Percentiles rank a stretch among this genome's conserved stretches.
These are phyloP conservation scores for Cavia porcellus DNA, from an alignment of 2,113 vertebrate genomes.

Conservation along the genomic window DNA sequence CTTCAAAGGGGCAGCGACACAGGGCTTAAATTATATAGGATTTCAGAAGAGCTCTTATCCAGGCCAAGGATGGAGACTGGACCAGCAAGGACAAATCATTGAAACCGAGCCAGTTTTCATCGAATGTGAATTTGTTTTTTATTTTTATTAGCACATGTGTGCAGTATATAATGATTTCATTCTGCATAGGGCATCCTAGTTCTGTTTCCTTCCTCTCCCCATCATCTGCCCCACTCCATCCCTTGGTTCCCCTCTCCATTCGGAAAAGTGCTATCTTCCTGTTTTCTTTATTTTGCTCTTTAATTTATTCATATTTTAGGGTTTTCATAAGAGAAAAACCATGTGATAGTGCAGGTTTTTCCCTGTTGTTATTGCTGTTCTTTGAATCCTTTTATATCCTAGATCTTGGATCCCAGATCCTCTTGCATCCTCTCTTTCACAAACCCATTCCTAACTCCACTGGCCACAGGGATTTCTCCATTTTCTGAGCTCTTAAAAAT, in stretches of 20 bases:
- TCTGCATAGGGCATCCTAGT: neutral
- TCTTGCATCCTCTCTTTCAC: neutral
- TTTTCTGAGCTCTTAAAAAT: conserved; percentile 67
- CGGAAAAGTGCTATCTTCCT: neutral
- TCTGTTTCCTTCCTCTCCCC: neutral
- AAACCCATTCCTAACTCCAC: neutral
- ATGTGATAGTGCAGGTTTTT: neutral
- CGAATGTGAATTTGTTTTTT: neutral
- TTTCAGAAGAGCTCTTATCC: neutral
- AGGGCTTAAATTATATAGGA: conserved; percentile 36
- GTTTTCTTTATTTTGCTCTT: neutral
- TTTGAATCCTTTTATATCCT: conserved; percentile 11
- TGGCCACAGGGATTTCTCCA: neutral
- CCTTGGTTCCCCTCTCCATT: neutral
- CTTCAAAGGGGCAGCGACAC: conserved; percentile 34
- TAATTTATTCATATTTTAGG: neutral
- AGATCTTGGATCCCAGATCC: neutral
- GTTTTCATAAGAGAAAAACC: neutral
- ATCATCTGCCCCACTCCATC: no score
- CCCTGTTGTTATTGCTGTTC: neutral
- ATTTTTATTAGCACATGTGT: neutral
- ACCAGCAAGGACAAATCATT: neutral
- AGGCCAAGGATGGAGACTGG: neutral
- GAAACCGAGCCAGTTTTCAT: neutral
- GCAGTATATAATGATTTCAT: neutral